Base-by-base conservation (phyloP, 2,888 invertebrate species). In the Coleophora flavipennella region DNA sequence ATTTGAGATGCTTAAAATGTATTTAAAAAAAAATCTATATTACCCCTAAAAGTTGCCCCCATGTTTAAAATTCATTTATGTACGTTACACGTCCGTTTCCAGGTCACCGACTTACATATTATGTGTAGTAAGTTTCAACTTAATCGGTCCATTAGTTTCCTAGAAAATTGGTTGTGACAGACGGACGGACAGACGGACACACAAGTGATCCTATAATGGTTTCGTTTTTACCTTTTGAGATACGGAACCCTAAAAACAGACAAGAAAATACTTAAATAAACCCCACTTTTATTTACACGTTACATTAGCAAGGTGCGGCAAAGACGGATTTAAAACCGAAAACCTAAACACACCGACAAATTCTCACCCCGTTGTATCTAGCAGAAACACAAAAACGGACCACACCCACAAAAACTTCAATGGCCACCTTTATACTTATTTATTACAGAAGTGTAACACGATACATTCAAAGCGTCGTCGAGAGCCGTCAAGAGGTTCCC, bases 401-500 rank as follows among this genome's bases (percentile, higher is more conserved):
- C 77, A 75, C 73, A 74, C 74, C 73, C 62, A 76, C 72, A 78
- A 77, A 77, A 76, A 78, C 70, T 62, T 67, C 55, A 71, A 75
- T 73, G 67, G 67, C 63, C 64, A 65, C 67, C 67, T 67, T 65
- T 61, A n/a, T n/a, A n/a, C n/a, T n/a, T n/a, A n/a, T n/a, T n/a
- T n/a, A n/a, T n/a, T n/a, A 48, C 55, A 54, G 62, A 71, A 76
- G 67, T 59, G 78, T 74, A 78, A 79, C 71, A 68, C 69, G 77
- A 78, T 76, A 73, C 64, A 72, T 64, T 68, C 64, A 66, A 70
- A 68, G 69, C 62, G 59, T 64, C 61, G 60, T 63, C 67, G 72
- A 78, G 75, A 68, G 68, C 67, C 71, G 78, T 79, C 80, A 79
- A 81, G 80, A 80, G 78, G 77, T 77, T 79, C 75, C 73, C 77